Percentiles rank a stretch among this genome's conserved stretches.
These are phyloP conservation scores for Heliocidaris erythrogramma DNA, from an alignment of 35 echinoderm and acorn worm genomes.

Conservation along the genomic window DNA sequence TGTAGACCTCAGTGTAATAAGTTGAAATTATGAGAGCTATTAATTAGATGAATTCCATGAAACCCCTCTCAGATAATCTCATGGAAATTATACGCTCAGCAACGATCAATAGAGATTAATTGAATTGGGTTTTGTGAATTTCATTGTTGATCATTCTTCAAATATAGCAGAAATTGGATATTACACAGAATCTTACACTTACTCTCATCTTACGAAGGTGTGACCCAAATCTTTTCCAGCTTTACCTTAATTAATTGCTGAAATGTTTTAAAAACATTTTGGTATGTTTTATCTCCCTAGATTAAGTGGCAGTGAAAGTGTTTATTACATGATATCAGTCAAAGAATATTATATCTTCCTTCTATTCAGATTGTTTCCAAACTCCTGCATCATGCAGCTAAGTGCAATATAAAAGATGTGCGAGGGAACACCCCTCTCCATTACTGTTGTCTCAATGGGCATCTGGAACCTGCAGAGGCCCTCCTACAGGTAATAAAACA, in stretches of 20 bases:
- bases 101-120: too few relatives aligned
- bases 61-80: too few relatives aligned
- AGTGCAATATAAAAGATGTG: slow-evolving; percentile 90
- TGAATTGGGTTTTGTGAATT: too few relatives aligned
- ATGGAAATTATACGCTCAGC: too few relatives aligned
- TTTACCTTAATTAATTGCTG: neutral
- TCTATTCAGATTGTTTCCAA: slow-evolving; percentile 72
- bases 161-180: too few relatives aligned
- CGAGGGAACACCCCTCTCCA: slow-evolving; percentile 90
- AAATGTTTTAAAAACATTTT: neutral
- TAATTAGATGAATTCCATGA: too few relatives aligned
- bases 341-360: neutral
- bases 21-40: too few relatives aligned
- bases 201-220: too few relatives aligned
- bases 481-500: slow-evolving; percentile 66
- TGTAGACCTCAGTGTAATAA: too few relatives aligned
- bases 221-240: too few relatives aligned
- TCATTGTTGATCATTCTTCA: too few relatives aligned
- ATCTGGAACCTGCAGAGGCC: slow-evolving; percentile 59
- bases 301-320: neutral
- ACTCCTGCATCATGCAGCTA: slow-evolving; percentile 86
- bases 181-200: too few relatives aligned
- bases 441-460: slow-evolving; percentile 89
- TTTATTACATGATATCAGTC: neutral
- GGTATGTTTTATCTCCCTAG: neutral